phyloP scores from a whole-genome alignment of 35 echinoderm and acorn worm genomes.

The Hemicentrotus pulcherrimus region DNA sequence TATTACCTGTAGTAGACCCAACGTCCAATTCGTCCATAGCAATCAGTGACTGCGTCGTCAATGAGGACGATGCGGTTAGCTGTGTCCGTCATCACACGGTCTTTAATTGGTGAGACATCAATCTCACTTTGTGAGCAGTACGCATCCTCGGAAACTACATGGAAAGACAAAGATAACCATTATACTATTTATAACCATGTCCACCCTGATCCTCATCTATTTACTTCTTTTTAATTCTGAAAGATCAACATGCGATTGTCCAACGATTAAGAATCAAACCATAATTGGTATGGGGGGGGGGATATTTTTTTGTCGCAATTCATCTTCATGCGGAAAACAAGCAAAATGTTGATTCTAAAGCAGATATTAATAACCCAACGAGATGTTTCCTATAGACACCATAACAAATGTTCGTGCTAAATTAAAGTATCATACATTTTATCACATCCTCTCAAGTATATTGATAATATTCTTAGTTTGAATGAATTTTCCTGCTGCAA shows the following conservation, averaged over 20 bases:
- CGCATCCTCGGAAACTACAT: slow-evolving; percentile 53
- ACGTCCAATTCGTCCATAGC: slow-evolving; percentile 68
- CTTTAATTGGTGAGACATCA: slow-evolving; percentile 58
- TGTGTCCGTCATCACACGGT: slow-evolving; percentile 66
- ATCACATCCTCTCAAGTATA: no score
- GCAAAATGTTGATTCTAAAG: no score
- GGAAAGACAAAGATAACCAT: background rate
- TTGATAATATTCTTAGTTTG: no score
- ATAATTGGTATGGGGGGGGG: background rate
- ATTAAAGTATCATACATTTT: no score
- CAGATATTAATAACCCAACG: no score
- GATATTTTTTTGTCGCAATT: background rate
- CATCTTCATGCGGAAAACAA: no score
- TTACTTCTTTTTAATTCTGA: no score
- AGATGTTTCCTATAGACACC: no score
- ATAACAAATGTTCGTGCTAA: no score
- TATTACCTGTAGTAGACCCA: slow-evolving; percentile 71
- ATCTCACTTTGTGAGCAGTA: slow-evolving; percentile 66
- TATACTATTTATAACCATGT: background rate
- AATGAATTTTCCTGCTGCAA: no score
- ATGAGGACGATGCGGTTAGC: slow-evolving; percentile 65
- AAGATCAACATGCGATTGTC: no score
- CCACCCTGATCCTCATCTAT: background rate
- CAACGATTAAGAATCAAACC: no score
- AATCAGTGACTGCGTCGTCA: slow-evolving; percentile 57